These are phyloP conservation scores for Glossophaga mutica DNA, from an alignment of 2,797 vertebrate genomes.

Conservation along the genomic window DNA sequence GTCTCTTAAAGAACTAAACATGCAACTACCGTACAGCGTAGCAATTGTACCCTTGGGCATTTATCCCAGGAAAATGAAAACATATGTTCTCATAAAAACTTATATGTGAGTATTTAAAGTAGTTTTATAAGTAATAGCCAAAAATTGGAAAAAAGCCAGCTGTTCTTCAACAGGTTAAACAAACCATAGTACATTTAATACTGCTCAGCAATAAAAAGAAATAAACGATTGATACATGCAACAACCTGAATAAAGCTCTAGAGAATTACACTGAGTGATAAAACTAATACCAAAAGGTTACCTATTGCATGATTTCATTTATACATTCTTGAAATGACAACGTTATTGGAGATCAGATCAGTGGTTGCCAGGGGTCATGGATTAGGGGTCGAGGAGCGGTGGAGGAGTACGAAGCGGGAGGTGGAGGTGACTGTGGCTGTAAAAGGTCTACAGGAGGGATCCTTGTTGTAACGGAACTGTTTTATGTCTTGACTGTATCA, in stretches of 20 bases:
- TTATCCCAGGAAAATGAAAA: conserved; percentile 50
- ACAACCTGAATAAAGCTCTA: neutral
- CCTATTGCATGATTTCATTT: neutral
- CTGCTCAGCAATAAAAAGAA: conserved; percentile 36
- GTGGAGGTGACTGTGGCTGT: neutral
- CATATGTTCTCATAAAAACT: conserved; percentile 40
- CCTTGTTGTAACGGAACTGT: neutral
- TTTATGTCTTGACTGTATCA: neutral
- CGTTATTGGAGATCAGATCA: neutral
- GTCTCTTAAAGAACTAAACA: conserved; percentile 3
- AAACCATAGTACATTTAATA: neutral
- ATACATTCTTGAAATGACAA: conserved; percentile 26
- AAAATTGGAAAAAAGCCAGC: neutral
- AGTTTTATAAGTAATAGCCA: neutral
- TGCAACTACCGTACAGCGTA: neutral
- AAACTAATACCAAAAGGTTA: neutral
- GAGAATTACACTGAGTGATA: neutral
- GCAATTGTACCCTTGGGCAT: neutral
- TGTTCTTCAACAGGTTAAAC: neutral
- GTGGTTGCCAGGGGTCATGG: neutral
- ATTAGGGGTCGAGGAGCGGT: neutral
- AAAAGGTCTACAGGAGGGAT: neutral
- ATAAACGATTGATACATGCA: neutral
- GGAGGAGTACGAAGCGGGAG: neutral
- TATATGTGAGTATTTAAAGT: neutral